Base-by-base conservation (phyloP, 37 sponge, comb jelly and placozoan genomes). In the Diacarnus erythraeanus region DNA sequence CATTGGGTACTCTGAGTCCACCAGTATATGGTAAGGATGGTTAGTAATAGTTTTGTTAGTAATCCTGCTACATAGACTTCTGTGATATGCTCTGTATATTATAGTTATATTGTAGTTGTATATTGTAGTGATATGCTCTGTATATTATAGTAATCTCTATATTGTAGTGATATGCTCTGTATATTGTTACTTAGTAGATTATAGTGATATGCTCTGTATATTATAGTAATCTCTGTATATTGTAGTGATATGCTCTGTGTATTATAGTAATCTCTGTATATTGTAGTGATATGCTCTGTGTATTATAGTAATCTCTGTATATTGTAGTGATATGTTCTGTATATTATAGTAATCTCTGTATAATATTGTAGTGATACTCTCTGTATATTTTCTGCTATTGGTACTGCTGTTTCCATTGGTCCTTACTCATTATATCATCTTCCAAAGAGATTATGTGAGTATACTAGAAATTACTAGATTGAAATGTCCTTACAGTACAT, bases 371-470 rank as follows among this genome's bases (percentile, higher is more conserved):
- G 97, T 85, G 94, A 93, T n/a, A 77, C 72, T 40, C 89, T 96
- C 42, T 96, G 97, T 47, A 75, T 96, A 29, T 75, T 96, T 40
- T 90, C 97, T 42, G 97, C 94, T 41, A 82, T 59, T 84, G 97
- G 97, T 42, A 96, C 97, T n/a, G 97, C 97, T 39, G 94, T 86
- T 9, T 80, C 58, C 56, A 42, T 77, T 5, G 70, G 54, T 10
- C 59, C 73, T 64, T 20, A 2, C 3, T n/a, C n/a, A n/a, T n/a
- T n/a, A n/a, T 23, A 15, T 1, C 22, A 66, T 33, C 51, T n/a
- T 1, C 42, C 71, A 38, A 71, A 36, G 42, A 39, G 41, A 71
- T 42, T 30, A 25, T 65, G 66, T 65, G 34, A 65, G 66, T 65
- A 12, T 65, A 65, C 31, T 65, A 3, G 10, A 31, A 3, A 65